Evolutionary conservation across 2,888 invertebrate genomes (phyloP).

Genomic region (Mythimna impura): DNA sequence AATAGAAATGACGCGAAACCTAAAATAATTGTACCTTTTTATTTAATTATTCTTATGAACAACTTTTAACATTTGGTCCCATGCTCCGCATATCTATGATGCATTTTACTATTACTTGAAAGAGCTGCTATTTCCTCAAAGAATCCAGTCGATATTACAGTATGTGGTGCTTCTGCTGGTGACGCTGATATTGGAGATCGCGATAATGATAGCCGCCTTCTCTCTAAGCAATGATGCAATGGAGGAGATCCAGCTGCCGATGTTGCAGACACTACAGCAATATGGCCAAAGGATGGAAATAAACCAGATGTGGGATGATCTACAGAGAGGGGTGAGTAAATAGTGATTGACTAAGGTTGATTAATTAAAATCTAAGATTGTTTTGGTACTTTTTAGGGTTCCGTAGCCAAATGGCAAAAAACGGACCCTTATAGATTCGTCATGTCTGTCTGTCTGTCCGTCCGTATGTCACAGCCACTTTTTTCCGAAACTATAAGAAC

Average conservation of each 20-base stretch:
- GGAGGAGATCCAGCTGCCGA: slow-evolving; percentile 74
- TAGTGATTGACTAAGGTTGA: no score
- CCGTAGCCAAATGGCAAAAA: no score
- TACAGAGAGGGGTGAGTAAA: slow-evolving; percentile 80
- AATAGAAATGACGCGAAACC: no score
- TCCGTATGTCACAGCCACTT: no score
- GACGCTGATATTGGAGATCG: slow-evolving; percentile 80
- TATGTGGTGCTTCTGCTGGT: slow-evolving; percentile 77
- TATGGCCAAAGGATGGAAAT: slow-evolving; percentile 75
- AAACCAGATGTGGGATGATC: slow-evolving; percentile 80
- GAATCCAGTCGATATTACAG: slow-evolving; percentile 71
- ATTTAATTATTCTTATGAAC: no score
- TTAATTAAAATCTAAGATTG: not conserved
- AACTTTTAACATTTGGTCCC: no score
- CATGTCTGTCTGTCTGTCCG: no score
- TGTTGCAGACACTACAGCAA: slow-evolving; percentile 74
- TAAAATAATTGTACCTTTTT: no score
- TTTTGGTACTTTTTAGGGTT: not conserved
- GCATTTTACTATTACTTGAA: not conserved
- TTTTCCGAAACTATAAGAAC: no score
- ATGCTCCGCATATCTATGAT: not conserved
- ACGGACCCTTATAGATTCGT: no score
- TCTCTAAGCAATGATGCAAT: slow-evolving; percentile 72
- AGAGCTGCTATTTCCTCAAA: slow-evolving; percentile 9
- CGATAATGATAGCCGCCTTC: slow-evolving; percentile 78